Base-by-base conservation (phyloP, 2,888 invertebrate genomes). In the Leistus spinibarbis region DNA sequence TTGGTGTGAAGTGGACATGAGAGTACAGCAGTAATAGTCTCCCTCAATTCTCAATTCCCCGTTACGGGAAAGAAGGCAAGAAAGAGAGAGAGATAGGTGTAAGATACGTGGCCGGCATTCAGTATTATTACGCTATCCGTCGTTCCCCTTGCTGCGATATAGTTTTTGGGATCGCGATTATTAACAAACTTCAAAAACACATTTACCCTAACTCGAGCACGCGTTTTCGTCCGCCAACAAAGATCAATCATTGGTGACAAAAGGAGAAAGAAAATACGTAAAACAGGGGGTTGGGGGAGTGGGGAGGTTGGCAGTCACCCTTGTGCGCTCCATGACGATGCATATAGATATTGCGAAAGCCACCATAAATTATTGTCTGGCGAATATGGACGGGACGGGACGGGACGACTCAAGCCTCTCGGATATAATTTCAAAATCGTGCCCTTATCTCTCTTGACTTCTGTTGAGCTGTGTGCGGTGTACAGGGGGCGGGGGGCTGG, bases 141-240 rank as follows among this genome's bases (percentile, higher is more conserved):
- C 68, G 54, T 19, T 54, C 75, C 60, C 75, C 68, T 75, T 69
- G 54, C n/a, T 53, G 17, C 60, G 4, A 40, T 40, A 40, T 40
- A 40, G 40, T 40, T 40, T 40, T 40, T 16, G 57, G n/a, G 57
- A 19, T 2, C 22, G 54, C 75, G 75, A 75, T 75, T 75, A 75
- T 75, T 75, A 75, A 75, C 75, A 75, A 75, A 75, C 75, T 75
- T 75, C 75, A 75, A 75, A 75, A 75, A 75, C 75, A 75, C 75
- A 75, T 75, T 75, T 75, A 73, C 69, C 74, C 68, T 19, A 10
- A 74, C 67, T 74, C 68, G 64, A 17, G 54, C 56, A 60, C 62
- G 54, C 56, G 54, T 53, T 20, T 66, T 56, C 69, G 23, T 24
- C 69, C 22, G 56, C 57, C 24, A 57, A 69, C 54, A 70, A 68